Base-by-base conservation (phyloP, 2,888 invertebrate genomes). In the Andrena trimmerana region DNA sequence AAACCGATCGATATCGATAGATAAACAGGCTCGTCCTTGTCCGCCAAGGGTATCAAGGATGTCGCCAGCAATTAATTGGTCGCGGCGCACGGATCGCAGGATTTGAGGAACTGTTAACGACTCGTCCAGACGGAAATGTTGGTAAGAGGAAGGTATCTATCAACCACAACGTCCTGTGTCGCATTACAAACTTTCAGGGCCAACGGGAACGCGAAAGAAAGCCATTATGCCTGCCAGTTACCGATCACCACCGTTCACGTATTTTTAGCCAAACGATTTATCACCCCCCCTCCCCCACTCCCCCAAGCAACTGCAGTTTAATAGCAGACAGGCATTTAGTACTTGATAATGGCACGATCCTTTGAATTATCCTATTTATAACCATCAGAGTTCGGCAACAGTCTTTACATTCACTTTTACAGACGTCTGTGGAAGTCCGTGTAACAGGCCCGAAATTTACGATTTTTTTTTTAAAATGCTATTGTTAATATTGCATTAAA, bases 121-220 rank as follows among this genome's bases (percentile, higher is more conserved):
- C 54, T 67, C 72, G 63, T 81, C 67, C 59, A 69, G 76, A 50
- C 86, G 84, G 87, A 86, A 87, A 63, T 57, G 73, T 70, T 65
- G 74, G 54, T 50, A 68, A 78, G 66, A 82, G 71, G 78, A 75
- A 83, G 74, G 78, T 78, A 85, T 74, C 80, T 84, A 60, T 71
- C 79, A 74, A 82, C 86, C 87, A 66, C 88, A 87, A 77, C 84
- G 83, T 87, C 87, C 90, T 86, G 88, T 78, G 80, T 89, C 85
- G 79, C 77, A 29, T 88, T 88, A 85, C 83, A 72, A 75, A 76
- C 68, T 72, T 72, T 77, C 82, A 81, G 59, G 83, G 76, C 72
- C 82, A 76, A 7, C 1, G 71, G 20, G 77, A 31, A 72, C 60
- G 69, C 29, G 68, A 83, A 81, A 77, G 73, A 76, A 77, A 76